A percentile compares a stretch with the other conserved stretches of the same genome.
phyloP scores from a whole-genome alignment of 2,888 invertebrate species.

The Watsonalla binaria region DNA sequence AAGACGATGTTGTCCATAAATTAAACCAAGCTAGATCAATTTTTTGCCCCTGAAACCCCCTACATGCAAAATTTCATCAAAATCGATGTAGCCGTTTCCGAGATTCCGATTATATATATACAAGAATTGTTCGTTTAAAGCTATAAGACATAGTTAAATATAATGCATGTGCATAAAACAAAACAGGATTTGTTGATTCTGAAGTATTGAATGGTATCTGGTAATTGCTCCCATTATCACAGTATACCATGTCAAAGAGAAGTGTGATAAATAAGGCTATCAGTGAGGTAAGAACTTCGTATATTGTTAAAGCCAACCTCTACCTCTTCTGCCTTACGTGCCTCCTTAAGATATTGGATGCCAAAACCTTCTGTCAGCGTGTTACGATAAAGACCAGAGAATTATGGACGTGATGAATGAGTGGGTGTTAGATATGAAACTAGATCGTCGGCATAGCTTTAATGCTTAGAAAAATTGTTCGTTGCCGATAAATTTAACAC shows the following conservation, averaged over 20 bases:
- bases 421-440: constrained; percentile 23
- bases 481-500: constrained; percentile 4
- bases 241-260: neutral
- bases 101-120: no score
- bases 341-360: constrained; percentile 48
- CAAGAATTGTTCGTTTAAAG: no score
- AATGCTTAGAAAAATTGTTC: constrained; percentile 31
- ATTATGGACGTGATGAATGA: constrained; percentile 46
- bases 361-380: constrained; percentile 65
- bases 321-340: constrained; percentile 16
- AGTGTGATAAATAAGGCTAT: neutral
- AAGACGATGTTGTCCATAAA: no score
- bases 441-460: constrained; percentile 27
- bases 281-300: neutral
- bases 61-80: no score
- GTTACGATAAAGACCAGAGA: constrained; percentile 54
- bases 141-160: no score
- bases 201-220: no score
- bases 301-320: constrained; percentile 5
- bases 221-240: no score
- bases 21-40: no score
- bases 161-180: neutral
- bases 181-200: neutral
- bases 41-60: no score
- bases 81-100: no score